These are phyloP conservation scores for Anastrepha ludens DNA, from an alignment of 1,140 invertebrate genomes.

Conservation along the genomic window DNA sequence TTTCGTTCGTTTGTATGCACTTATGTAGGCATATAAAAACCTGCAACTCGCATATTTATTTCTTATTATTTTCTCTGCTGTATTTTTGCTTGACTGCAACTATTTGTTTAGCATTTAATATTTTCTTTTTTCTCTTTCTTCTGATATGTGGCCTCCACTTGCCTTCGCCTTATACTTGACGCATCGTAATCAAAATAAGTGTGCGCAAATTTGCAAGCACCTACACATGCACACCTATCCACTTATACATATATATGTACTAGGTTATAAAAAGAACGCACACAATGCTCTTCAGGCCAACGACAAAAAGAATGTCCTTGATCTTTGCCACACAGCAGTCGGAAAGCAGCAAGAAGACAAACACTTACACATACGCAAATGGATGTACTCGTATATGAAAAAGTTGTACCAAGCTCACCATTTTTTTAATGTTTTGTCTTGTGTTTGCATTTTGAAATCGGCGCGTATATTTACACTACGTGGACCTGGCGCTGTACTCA, in stretches of 20 bases:
- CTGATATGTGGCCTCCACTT: not conserved
- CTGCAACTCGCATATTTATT: not conserved
- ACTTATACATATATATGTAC: not conserved
- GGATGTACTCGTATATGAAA: not conserved
- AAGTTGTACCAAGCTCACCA: not conserved
- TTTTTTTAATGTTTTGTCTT: not conserved
- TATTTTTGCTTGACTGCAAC: slow-evolving; percentile 43
- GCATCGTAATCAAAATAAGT: slow-evolving; percentile 23
- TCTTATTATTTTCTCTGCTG: slow-evolving; percentile 13
- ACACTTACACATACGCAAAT: not conserved
- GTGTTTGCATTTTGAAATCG: not conserved
- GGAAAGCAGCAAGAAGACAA: slow-evolving; percentile 56
- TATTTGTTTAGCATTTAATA: slow-evolving; percentile 35
- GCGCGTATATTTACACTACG: slow-evolving; percentile 25
- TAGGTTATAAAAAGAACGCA: slow-evolving; percentile 1
- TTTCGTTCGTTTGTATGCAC: not conserved
- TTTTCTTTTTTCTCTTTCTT: not conserved
- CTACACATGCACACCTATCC: not conserved
- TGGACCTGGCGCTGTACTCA: not conserved
- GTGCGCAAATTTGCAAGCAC: not conserved
- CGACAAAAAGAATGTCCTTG: slow-evolving; percentile 42
- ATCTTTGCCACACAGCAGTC: slow-evolving; percentile 59
- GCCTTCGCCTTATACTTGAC: not conserved
- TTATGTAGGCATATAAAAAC: no score
- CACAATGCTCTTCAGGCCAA: not conserved